Evolutionary conservation across 2,888 invertebrate genomes (phyloP), one percentile per base, ranked within the genome.

Genomic region (Cotesia congregata): DNA sequence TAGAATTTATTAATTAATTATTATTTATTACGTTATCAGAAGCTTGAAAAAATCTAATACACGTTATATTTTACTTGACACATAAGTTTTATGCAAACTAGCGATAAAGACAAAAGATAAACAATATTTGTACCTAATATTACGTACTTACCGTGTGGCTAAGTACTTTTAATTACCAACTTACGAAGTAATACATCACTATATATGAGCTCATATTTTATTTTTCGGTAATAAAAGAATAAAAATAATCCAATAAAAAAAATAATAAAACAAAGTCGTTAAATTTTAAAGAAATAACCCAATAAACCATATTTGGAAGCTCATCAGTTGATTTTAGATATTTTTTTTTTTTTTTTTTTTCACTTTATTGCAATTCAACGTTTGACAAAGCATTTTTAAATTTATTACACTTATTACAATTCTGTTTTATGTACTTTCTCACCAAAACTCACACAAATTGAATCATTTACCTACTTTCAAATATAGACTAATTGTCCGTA

Each of bases 151-250:
- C 72, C 72, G 65, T 50, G 62, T 61, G 72, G 72, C 72, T 40
- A 50, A 65, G 72, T 65, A 41, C 30, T 65, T 40, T 40, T n/a
- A 20, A 41, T 12, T 40, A 30, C 30, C 30, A 65, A 72, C 6
- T 62, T 17, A 62, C 15, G n/a, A 72, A 9, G 50, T 82, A 83
- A 80, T 81, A 81, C 82, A 80, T 78, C 79, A 80, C 80, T 82
- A 80, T 81, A 80, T 79, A 50, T 50, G 80, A 77, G 82, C 80
- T 78, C 79, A 83, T 80, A 84, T 79, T 80, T 82, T 82, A 84
- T 50, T 84, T 83, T 83, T 83, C 81, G 81, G 81, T 77, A 80
- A 82, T 78, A 81, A 81, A 78, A 79, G 75, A 80, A 80, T 78
- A 74, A 76, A 72, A 50, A 50, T 6, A 50, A 12, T 50, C 3